These are phyloP conservation scores for Heliconius melpomene DNA, from an alignment of 1,140 invertebrate genomes.

Conservation along the genomic window DNA sequence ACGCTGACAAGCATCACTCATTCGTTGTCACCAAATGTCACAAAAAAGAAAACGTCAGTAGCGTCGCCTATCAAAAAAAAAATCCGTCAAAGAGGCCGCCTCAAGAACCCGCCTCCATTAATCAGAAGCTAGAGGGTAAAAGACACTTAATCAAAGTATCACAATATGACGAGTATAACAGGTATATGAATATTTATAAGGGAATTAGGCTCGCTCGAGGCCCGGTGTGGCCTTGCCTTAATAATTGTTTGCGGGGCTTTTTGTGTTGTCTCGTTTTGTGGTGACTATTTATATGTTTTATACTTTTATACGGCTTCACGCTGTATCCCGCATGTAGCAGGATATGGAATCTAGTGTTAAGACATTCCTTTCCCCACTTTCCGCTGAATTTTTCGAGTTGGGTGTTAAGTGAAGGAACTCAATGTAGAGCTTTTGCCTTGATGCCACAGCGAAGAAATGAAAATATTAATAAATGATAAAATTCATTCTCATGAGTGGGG, in stretches of 20 bases:
- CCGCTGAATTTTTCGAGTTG: too few relatives aligned
- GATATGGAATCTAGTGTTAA: too few relatives aligned
- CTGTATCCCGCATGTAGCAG: too few relatives aligned
- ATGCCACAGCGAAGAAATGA: too few relatives aligned
- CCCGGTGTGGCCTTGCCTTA: constrained; percentile 61
- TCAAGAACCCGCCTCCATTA: constrained; percentile 60
- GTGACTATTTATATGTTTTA: constrained; percentile 3
- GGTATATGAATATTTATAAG: constrained; percentile 75
- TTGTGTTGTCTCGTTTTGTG: constrained; percentile 36
- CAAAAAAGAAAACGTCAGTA: constrained; percentile 47
- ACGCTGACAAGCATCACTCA: constrained; percentile 32
- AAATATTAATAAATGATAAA: too few relatives aligned
- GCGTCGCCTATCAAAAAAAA: constrained; percentile 47
- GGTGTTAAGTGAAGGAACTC: too few relatives aligned
- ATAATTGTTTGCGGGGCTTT: constrained; percentile 53
- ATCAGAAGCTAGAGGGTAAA: constrained; percentile 59
- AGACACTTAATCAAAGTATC: constrained; percentile 77
- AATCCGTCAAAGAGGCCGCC: constrained; percentile 59
- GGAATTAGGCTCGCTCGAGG: constrained; percentile 59
- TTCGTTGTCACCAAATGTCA: constrained; percentile 27
- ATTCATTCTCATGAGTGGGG: too few relatives aligned
- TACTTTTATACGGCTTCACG: too few relatives aligned
- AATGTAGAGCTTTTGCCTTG: too few relatives aligned
- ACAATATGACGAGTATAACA: constrained; percentile 69
- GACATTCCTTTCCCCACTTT: too few relatives aligned